These are phyloP conservation scores for Andinoacara biseriatus DNA, from an alignment of 2,113 vertebrate genomes.

Conservation along the genomic window DNA sequence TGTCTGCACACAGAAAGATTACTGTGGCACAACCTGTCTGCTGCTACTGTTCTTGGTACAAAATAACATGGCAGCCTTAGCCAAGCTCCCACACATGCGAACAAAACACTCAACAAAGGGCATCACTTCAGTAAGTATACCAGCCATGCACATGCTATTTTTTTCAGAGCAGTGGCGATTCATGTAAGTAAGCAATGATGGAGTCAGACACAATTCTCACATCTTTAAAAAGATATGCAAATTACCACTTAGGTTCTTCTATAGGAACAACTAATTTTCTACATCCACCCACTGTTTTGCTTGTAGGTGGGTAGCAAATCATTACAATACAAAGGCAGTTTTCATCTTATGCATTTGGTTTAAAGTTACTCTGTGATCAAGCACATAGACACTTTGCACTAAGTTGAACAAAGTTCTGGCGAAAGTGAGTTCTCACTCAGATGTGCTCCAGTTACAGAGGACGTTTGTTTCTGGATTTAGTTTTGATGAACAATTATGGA, in stretches of 20 bases:
- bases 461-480: conserved; percentile 43
- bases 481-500: conserved; percentile 37
- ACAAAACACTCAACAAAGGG: conserved; percentile 2
- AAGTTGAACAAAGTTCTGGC: neutral
- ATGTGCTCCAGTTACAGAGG: conserved; percentile 10
- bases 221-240: conserved; percentile 22
- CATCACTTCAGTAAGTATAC: conserved; percentile 14
- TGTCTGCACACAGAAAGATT: conserved; percentile 17
- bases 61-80: conserved; percentile 8
- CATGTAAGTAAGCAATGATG: neutral
- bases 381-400: neutral
- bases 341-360: neutral
- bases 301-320: conserved; percentile 36
- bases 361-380: neutral
- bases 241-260: conserved; percentile 20
- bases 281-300: conserved; percentile 26
- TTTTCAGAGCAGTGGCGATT: neutral
- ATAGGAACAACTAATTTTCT: conserved; percentile 21
- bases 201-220: neutral
- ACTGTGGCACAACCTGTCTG: neutral
- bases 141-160: neutral
- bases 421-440: neutral
- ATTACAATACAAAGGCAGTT: conserved; percentile 8
- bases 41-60: neutral
- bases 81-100: conserved; percentile 6